Evolutionary conservation across 2,113 vertebrate species (phyloP).

Genomic region (Odocoileus hemionus): DNA sequence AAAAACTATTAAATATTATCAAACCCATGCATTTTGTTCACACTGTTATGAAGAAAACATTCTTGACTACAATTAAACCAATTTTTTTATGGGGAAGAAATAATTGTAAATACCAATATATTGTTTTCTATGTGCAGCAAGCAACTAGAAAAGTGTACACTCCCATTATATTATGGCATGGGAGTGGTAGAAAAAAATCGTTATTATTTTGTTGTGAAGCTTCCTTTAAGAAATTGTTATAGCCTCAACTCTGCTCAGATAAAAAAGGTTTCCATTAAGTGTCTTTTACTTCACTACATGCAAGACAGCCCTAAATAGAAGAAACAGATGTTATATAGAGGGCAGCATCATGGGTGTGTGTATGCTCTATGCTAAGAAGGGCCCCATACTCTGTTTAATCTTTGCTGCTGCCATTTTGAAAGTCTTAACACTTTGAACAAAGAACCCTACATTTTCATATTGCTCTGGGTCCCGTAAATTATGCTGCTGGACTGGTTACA

Average conservation of each 20-base stretch:
- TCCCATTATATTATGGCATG: background rate
- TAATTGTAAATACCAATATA: background rate
- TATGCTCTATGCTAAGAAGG: background rate
- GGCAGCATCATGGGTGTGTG: background rate
- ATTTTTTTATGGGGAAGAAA: background rate
- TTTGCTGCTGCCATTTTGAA: background rate
- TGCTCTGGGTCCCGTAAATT: background rate
- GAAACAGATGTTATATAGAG: background rate
- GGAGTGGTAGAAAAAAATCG: background rate
- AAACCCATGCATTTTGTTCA: slow-evolving; percentile 65
- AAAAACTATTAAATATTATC: background rate
- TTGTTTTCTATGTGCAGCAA: background rate
- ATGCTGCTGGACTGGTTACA: background rate
- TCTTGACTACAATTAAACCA: background rate
- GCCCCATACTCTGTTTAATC: background rate
- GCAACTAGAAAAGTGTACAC: background rate
- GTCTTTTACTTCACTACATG: background rate
- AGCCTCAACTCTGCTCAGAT: background rate
- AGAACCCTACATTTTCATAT: background rate
- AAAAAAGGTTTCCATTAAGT: background rate
- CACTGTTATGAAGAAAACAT: slow-evolving; percentile 2
- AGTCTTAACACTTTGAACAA: background rate
- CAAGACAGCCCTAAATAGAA: background rate
- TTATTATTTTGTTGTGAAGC: background rate
- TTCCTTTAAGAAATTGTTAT: background rate